Base-by-base conservation (phyloP, 2,797 vertebrate species). In the Steatocranus sp. region DNA sequence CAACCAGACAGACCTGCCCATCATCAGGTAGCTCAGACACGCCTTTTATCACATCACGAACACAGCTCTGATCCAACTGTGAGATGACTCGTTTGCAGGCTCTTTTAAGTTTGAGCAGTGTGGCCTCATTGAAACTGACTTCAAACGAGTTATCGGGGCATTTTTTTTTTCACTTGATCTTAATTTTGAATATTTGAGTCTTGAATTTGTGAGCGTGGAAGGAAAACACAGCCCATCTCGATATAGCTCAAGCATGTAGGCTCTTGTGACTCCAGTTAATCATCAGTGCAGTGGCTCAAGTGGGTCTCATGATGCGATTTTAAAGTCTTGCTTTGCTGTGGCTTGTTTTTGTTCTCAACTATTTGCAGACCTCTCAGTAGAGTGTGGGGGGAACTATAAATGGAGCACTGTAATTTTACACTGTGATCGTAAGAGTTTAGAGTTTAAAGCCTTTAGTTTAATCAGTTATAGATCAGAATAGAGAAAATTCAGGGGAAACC, bases 1-100 rank as follows among this genome's bases (percentile, higher is more conserved):
- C 87, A 2, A 86, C 91, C 86, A 91, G 93, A 78, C 89, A 91
- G 88, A 95, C 85, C 89, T 92, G 94, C 89, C 87, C 82, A 1
- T 91, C 93, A 53, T 93, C 94, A 94, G 95, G 95, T 95, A 78
- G 2, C 58, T 76, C 41, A 76, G 8, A 30, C 49, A 56, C 6
- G 0, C 76, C 34, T 75, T 36, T 50, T n/a, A 32, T 27, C 75
- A 74, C 15, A 70, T 30, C 18, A 50, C 32, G 3, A 70, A 10
- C 34, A 27, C 49, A 36, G 49, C 17, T 78, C 30, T 18, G 36
- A 78, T 83, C 14, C 66, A 75, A 49, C 38, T 18, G 25, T 83
- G 25, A 75, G 76, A 70, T 73, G 58, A 68, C 15, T 49, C 41
- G n/a, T 80, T 54, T 80, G 50, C 27, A 63, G 76, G 4, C 50